Conservation (phyloP, 2,113 vertebrate species). For the Actenoides hombroni region DNA sequence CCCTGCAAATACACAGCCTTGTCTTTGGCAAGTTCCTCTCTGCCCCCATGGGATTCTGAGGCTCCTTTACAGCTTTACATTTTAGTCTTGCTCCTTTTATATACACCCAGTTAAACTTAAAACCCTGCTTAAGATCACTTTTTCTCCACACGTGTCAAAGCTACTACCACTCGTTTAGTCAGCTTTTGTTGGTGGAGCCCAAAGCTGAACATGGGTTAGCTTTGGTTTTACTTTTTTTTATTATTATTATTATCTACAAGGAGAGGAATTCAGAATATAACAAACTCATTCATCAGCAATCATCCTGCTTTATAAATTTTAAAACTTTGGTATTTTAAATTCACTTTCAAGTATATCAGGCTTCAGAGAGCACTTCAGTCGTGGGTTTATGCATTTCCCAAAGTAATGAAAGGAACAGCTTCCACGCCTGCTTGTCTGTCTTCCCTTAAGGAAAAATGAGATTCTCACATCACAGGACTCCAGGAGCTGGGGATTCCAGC, state of each 20-base stretch:
- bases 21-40: not conserved
- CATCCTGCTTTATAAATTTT: not conserved
- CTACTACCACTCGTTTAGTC: not conserved
- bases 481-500: not conserved
- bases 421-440: not conserved
- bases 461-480: not conserved
- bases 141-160: not conserved
- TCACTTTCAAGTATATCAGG: not conserved
- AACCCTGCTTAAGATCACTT: not conserved
- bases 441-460: not conserved
- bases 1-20: not conserved
- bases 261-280: not conserved
- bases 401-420: not conserved
- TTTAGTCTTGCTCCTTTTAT: not conserved
- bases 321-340: not conserved
- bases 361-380: not conserved
- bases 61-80: not conserved
- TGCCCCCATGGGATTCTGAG: not conserved
- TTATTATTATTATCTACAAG: not conserved
- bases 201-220: fast-evolving
- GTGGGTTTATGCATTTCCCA: not conserved
- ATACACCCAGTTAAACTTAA: not conserved
- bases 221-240: not conserved
- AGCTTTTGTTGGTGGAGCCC: not conserved
- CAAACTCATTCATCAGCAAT: not conserved